Conservation (phyloP, 2,797 vertebrate genomes). For the Ptychobarbus kaznakovi region DNA sequence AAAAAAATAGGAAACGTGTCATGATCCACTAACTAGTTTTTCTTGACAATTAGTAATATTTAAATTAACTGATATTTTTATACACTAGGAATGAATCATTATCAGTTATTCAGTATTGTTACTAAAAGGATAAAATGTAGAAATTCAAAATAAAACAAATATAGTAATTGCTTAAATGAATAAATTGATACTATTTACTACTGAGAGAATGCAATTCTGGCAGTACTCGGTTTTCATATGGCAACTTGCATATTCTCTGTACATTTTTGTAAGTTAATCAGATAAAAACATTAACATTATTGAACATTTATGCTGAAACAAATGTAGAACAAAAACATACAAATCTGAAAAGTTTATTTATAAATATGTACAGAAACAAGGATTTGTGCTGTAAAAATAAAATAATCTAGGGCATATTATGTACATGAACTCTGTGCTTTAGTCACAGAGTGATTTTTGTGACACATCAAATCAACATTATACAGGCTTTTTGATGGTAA, state of each 20-base stretch:
- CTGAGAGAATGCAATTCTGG: background rate
- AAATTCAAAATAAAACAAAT: background rate
- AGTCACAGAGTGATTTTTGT: background rate
- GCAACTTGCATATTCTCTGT: background rate
- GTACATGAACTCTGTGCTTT: background rate
- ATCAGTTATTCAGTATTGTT: background rate
- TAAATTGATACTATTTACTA: background rate
- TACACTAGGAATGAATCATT: background rate
- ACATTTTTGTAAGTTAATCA: background rate
- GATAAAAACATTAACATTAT: background rate
- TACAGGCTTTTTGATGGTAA: background rate
- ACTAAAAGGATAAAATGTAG: background rate
- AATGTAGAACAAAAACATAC: background rate
- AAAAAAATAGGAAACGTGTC: background rate
- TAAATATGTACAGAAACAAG: slow-evolving; percentile 1
- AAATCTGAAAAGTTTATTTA: background rate
- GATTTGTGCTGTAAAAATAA: background rate
- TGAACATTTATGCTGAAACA: background rate
- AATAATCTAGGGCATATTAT: background rate
- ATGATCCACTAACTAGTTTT: background rate
- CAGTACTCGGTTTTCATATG: background rate
- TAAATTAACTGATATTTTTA: background rate
- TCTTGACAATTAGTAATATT: background rate
- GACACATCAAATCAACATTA: background rate
- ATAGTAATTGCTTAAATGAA: background rate